Conservation (phyloP, 2,797 vertebrate genomes). For the Cryptoblepharus egeriae region DNA sequence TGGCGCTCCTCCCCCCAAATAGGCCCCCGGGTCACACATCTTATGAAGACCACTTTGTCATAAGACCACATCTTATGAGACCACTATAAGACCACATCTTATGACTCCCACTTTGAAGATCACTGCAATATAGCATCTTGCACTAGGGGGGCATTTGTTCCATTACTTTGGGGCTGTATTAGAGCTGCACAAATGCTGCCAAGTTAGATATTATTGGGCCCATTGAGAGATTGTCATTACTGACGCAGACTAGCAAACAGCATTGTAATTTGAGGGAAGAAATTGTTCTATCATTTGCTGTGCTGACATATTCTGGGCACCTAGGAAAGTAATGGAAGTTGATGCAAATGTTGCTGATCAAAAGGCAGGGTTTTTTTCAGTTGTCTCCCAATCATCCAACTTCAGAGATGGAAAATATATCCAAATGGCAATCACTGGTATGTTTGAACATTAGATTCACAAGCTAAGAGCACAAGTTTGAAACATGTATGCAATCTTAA, state of each 20-base stretch:
- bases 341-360: background rate
- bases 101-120: too few species aligned
- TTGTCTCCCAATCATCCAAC: background rate
- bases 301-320: background rate
- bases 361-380: conserved; percentile 6
- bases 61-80: too few species aligned
- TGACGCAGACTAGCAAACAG: background rate
- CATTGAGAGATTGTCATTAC: too few species aligned
- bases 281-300: background rate
- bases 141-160: too few species aligned
- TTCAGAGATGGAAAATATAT: conserved; percentile 1
- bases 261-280: background rate
- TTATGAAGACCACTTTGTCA: too few species aligned
- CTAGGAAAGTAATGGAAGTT: background rate
- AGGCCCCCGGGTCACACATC: too few species aligned
- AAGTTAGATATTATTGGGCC: too few species aligned
- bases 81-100: too few species aligned
- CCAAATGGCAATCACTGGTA: background rate
- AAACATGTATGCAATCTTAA: background rate
- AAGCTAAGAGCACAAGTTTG: background rate
- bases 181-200: too few species aligned
- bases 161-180: too few species aligned
- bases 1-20: too few species aligned
- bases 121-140: too few species aligned
- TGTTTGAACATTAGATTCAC: conserved; percentile 3